Base-by-base conservation (phyloP, 1,140 invertebrate genomes). In the Cotesia glomerata region DNA sequence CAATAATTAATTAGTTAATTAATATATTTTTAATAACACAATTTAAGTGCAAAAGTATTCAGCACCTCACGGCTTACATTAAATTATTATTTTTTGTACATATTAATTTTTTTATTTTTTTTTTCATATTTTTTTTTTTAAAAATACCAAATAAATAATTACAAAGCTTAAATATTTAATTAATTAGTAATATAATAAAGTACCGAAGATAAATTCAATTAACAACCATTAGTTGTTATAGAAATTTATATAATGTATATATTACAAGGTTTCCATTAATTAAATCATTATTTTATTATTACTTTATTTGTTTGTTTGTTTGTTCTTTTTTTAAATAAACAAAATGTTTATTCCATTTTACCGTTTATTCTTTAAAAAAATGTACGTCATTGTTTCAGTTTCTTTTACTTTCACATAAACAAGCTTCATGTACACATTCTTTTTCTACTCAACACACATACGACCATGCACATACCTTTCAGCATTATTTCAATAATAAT, bases 241-340 rank as follows among this genome's bases (percentile, higher is more conserved):
- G n/a, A 8, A 16, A 56, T 56, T 16, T 77, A 75, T 74, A 77
- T 49, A 64, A 81, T 80, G 79, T 74, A 79, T 80, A 80, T 81
- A 78, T 80, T 81, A 81, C 80, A 81, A 77, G 75, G 73, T 75
- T 67, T 67, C 71, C 11, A 45, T 45, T 45, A 11, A 45, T 45
- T 45, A 45, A 52, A 71, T 62, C 59, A 72, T 16, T 70, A 68
- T 65, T 66, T 34, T 69, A 8, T 51, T 59, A 34, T 67, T 64
- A 45, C 39, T 45, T 45, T 45, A 7, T 26, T 26, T 26, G 26
- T 26, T 26, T 26, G 26, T 26, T 26, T 26, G 26, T 26, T 26
- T 26, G 26, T 26, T 26, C 26, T 26, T 26, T 74, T 65, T 71
- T 74, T 58, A n/a, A 68, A 58, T 72, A 39, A 67, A 74, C 39